These are phyloP conservation scores for Zaprionus bogoriensis DNA, from an alignment of 2,888 invertebrate genomes.

Conservation along the genomic window DNA sequence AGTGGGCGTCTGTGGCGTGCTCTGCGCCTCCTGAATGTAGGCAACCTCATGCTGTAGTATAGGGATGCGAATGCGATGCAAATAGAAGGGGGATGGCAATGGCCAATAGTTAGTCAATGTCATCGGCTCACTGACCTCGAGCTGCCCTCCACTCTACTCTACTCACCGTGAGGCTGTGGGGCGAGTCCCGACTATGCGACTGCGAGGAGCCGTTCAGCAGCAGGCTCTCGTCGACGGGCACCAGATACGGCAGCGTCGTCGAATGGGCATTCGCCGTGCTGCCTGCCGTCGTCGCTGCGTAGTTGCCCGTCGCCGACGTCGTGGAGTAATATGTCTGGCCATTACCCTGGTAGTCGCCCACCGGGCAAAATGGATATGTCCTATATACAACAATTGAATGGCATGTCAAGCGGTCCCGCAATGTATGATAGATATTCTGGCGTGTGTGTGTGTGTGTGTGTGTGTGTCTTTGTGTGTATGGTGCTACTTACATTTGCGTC, in stretches of 20 bases:
- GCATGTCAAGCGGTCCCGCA: too few relatives aligned
- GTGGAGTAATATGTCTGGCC: slow-evolving; percentile 87
- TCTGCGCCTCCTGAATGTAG: slow-evolving; percentile 82
- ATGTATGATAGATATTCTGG: too few relatives aligned
- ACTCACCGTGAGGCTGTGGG: slow-evolving; percentile 88
- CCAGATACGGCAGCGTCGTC: slow-evolving; percentile 85
- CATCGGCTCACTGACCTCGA: slow-evolving; percentile 38
- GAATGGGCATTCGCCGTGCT: slow-evolving; percentile 83
- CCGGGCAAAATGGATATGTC: slow-evolving; percentile 91
- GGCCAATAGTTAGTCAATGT: slow-evolving; percentile 48
- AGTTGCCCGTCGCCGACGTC: slow-evolving; percentile 83
- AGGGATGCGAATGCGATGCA: background rate
- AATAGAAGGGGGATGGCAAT: background rate
- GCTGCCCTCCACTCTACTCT: slow-evolving; percentile 27
- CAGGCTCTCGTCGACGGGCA: slow-evolving; percentile 88
- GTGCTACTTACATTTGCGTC: slow-evolving; percentile 85
- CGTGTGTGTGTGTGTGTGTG: too few relatives aligned
- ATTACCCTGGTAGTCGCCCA: slow-evolving; percentile 85
- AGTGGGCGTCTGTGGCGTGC: slow-evolving; percentile 84
- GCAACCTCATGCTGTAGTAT: slow-evolving; percentile 81
- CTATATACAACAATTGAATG: slow-evolving; percentile 81
- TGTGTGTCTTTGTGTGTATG: too few relatives aligned
- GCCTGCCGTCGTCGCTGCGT: slow-evolving; percentile 82
- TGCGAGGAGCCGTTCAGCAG: slow-evolving; percentile 84
- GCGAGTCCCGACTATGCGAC: slow-evolving; percentile 86